Evolutionary conservation across 2,113 vertebrate species (phyloP).

Genomic region (Oceanodroma tethys): DNA sequence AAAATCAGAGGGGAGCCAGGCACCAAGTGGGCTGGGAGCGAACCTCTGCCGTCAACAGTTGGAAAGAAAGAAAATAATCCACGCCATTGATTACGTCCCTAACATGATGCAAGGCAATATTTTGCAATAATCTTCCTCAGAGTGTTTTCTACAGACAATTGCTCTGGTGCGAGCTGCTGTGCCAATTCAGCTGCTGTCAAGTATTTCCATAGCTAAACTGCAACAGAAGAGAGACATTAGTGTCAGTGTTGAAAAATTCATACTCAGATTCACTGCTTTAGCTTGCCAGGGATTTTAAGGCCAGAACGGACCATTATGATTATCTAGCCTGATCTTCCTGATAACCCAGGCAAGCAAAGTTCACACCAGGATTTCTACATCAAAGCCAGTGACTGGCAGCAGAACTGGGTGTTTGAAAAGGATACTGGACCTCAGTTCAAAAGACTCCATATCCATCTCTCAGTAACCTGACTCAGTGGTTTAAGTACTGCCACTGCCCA

Average conservation of each 20-base stretch:
- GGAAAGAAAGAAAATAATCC: neutral
- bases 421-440: neutral
- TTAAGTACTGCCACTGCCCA: neutral
- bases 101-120: accelerated
- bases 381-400: neutral
- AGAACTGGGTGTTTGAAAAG: neutral
- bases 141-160: neutral
- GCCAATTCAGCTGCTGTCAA: neutral
- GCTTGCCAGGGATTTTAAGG: neutral
- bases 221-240: neutral
- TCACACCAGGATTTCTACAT: neutral
- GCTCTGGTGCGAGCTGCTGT: neutral
- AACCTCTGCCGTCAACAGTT: neutral
- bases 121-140: neutral
- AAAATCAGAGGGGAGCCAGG: neutral
- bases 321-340: neutral
- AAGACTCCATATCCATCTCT: neutral
- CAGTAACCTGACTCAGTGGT: neutral
- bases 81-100: neutral
- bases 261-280: neutral
- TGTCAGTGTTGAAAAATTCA: neutral
- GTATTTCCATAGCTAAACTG: neutral
- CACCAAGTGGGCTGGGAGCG: neutral
- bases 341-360: neutral
- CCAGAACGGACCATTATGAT: neutral